These are phyloP conservation scores for Rhizoglyphus robini DNA, from an alignment of 1,140 invertebrate species.

Conservation along the genomic window DNA sequence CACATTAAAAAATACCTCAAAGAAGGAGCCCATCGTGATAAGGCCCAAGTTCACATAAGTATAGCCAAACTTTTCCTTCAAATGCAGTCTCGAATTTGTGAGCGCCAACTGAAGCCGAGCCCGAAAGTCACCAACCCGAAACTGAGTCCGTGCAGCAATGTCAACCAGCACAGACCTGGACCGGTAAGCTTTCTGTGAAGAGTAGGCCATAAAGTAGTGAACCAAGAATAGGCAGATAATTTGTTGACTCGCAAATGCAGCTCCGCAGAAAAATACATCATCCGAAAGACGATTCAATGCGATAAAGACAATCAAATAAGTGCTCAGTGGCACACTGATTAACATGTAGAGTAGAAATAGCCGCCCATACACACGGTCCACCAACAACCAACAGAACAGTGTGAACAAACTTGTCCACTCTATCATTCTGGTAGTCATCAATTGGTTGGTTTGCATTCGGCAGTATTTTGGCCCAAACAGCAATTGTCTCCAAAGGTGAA, in stretches of 20 bases:
- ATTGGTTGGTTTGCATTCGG: too few species aligned
- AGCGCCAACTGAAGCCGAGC: background rate
- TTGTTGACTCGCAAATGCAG: background rate
- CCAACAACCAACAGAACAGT: too few species aligned
- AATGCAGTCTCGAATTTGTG: background rate
- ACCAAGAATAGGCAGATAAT: too few species aligned
- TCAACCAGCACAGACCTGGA: background rate
- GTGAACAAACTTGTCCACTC: too few species aligned
- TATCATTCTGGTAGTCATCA: too few species aligned
- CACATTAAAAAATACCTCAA: background rate
- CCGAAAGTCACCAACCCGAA: background rate
- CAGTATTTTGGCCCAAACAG: too few species aligned
- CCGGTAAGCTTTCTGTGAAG: background rate
- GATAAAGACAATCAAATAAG: background rate
- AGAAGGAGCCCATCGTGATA: background rate
- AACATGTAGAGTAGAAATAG: background rate
- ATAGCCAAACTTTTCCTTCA: background rate
- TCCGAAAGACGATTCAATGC: background rate
- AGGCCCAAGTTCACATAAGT: background rate
- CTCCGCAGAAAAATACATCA: background rate
- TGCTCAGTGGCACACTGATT: background rate
- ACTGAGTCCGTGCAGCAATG: too few species aligned
- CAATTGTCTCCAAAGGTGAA: too few species aligned
- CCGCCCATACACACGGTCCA: background rate
- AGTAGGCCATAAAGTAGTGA: background rate